phyloP scores from a whole-genome alignment of 2,797 vertebrate genomes.

The Phrynocephalus forsythii region DNA sequence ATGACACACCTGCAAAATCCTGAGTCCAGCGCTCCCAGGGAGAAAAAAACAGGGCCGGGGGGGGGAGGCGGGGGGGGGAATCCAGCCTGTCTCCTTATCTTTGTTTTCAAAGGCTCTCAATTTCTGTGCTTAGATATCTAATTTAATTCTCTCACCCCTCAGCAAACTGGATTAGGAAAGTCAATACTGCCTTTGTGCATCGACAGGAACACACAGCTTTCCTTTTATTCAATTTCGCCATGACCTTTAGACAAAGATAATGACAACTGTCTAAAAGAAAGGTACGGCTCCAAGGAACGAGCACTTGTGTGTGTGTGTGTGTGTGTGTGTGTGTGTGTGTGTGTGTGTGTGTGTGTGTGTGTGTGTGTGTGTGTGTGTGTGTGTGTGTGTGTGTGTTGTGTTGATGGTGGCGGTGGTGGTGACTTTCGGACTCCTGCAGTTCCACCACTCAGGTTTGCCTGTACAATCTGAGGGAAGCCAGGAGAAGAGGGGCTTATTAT shows the following conservation, averaged over 20 bases:
- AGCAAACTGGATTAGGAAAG: slow-evolving; percentile 90
- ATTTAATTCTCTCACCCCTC: slow-evolving; percentile 91
- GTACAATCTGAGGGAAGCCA: slow-evolving; percentile 20
- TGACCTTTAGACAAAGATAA: slow-evolving; percentile 89
- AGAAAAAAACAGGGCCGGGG: slow-evolving; percentile 30
- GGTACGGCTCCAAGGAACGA: slow-evolving; percentile 78
- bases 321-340: too few relatives aligned
- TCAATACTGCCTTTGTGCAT: slow-evolving; percentile 89
- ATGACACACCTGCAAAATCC: slow-evolving; percentile 93
- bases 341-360: too few relatives aligned
- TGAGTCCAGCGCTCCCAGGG: slow-evolving; percentile 85
- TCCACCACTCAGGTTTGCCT: slow-evolving; percentile 46
- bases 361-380: too few relatives aligned
- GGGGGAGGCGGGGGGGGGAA: slow-evolving; percentile 66
- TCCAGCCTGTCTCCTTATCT: slow-evolving; percentile 85
- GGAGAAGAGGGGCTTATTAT: not conserved
- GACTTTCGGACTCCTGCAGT: slow-evolving; percentile 18
- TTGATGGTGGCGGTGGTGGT: slow-evolving; percentile 14
- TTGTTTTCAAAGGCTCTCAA: slow-evolving; percentile 88
- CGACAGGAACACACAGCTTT: slow-evolving; percentile 86
- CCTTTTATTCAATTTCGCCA: slow-evolving; percentile 88
- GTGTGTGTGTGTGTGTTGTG: too few relatives aligned
- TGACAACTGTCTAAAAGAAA: slow-evolving; percentile 85
- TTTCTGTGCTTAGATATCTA: slow-evolving; percentile 88
- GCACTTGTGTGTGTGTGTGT: slow-evolving; percentile 37